Conservation (phyloP, 2,113 vertebrate genomes). For the Zosterops pallidus region DNA sequence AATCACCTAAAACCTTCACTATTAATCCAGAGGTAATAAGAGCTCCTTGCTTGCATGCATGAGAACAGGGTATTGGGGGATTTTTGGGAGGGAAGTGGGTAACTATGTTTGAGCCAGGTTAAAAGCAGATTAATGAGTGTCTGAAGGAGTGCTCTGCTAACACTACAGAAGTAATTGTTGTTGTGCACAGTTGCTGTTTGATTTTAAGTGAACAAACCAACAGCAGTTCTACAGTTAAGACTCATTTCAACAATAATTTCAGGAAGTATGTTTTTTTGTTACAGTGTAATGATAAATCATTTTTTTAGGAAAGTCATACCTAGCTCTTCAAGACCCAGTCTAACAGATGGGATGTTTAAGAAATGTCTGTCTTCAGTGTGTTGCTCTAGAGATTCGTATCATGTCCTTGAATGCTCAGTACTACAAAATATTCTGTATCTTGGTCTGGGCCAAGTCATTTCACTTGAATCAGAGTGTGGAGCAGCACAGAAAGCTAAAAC, state of each 20-base stretch:
- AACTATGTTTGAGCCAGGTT: neutral
- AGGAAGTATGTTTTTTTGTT: neutral
- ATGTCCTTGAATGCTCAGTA: neutral
- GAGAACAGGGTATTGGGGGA: neutral
- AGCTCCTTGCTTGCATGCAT: neutral
- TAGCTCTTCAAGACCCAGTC: neutral
- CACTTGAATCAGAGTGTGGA: neutral
- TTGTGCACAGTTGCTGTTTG: neutral
- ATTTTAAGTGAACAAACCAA: neutral
- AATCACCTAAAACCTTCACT: slow-evolving; percentile 97
- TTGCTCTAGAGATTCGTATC: neutral
- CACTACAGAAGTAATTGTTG: neutral
- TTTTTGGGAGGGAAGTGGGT: neutral
- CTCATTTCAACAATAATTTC: neutral
- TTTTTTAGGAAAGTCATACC: neutral
- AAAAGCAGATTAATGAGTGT: neutral
- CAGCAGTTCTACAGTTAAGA: neutral
- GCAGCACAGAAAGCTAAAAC: neutral
- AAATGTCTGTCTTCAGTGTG: neutral
- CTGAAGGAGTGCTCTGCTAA: neutral
- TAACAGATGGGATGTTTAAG: neutral
- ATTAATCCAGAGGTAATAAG: slow-evolving; percentile 96
- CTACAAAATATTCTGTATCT: neutral
- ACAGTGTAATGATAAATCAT: neutral
- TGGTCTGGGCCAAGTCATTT: neutral